Evolutionary conservation across 64 coral and sea anemone genomes (phyloP), one percentile per base, ranked within the genome.

Genomic region (Exaiptasia diaphana): DNA sequence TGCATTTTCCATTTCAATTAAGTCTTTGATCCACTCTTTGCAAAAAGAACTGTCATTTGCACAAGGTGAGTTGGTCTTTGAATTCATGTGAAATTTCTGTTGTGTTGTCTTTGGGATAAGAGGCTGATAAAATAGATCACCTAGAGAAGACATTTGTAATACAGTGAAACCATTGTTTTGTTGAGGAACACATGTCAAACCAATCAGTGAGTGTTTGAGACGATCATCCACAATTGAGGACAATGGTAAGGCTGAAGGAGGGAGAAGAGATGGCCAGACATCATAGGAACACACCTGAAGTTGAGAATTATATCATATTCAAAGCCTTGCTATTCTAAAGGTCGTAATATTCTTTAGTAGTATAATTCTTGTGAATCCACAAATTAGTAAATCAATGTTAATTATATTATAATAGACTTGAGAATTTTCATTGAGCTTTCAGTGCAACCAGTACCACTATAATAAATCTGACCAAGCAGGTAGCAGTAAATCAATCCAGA

Each of bases 121-220:
- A 6, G 73, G 65, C 60, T 99, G 95, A n/a, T 99, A 88, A 41
- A 92, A 99, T 21, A 99, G 32, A 49, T 99, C 81, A 13, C 95
- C 95, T 9, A 40, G 59, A 50, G 63, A 52, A 34, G 95, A 93
- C 80, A 99, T 72, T 49, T 99, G 90, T 38, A 99, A 39, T 12
- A 82, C 81, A 74, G 81, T 89, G 25, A 93, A 80, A 11, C 79
- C 85, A 30, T 65, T 74, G 1, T 82, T 63, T 15, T 44, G 67
- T 30, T 53, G 74, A 1, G 50, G 80, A 38, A 99, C 56, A 34
- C 65, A 30, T 36, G 78, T 59, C 6, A 89, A 14, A 71, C 95
- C 95, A 77, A 89, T 74, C 1, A 99, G 75, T 12, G 95, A 85
- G 21, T 87, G 46, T 38, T 63, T 58, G 14, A 99, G 61, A 33